These are phyloP conservation scores for Helicoverpa armigera DNA, from an alignment of 1,140 invertebrate genomes.

Conservation along the genomic window DNA sequence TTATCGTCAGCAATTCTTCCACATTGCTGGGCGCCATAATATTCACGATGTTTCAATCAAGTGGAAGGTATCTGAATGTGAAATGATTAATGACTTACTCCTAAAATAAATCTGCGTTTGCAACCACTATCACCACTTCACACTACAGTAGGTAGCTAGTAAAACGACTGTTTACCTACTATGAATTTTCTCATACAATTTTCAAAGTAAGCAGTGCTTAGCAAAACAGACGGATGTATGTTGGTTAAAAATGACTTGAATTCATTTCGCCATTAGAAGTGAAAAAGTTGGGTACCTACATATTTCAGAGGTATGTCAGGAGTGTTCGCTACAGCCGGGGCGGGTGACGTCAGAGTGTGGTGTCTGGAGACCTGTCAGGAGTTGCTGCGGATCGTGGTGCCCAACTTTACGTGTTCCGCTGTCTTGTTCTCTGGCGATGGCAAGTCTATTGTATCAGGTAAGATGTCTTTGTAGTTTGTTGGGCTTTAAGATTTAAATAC, in stretches of 20 bases:
- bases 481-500: no score
- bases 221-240: no score
- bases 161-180: no score
- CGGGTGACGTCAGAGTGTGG: conserved; percentile 95
- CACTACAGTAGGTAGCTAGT: no score
- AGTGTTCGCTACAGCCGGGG: conserved; percentile 94
- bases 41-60: no score
- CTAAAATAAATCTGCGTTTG: no score
- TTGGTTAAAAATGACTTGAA: no score
- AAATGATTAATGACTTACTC: no score
- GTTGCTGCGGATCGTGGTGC: conserved; percentile 93
- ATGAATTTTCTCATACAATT: no score
- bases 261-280: no score
- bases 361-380: conserved; percentile 91
- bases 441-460: conserved; percentile 92
- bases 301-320: conserved; percentile 90
- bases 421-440: conserved; percentile 93
- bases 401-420: conserved; percentile 94
- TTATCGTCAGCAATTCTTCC: background rate
- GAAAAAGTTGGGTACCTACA: background rate
- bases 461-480: conserved; percentile 34
- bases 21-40: background rate
- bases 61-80: no score
- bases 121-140: no score
- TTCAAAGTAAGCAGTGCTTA: background rate